These are phyloP conservation scores for Pararge aegeria DNA, from an alignment of 1,140 invertebrate species.

Conservation along the genomic window DNA sequence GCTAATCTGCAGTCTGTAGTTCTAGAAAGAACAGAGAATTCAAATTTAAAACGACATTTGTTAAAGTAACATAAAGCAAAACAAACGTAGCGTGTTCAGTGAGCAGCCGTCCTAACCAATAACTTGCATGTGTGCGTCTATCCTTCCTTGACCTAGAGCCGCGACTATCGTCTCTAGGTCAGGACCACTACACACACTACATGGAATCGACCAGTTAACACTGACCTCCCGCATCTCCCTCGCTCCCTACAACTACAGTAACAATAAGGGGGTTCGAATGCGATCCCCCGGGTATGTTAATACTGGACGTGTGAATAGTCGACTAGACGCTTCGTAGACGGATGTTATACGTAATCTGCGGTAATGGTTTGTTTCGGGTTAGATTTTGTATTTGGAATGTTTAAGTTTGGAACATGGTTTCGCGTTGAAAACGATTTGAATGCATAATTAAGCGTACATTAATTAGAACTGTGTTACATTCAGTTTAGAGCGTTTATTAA, in stretches of 20 bases:
- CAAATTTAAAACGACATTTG: background rate
- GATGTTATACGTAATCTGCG: conserved; percentile 46
- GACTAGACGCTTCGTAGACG: conserved; percentile 71
- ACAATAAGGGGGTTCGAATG: conserved; percentile 40
- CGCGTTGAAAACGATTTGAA: background rate
- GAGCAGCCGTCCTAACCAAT: conserved; percentile 23
- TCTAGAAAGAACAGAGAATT: too few relatives aligned
- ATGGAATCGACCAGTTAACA: conserved; percentile 43
- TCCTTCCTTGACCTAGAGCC: conserved; percentile 76
- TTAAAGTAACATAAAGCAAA: background rate
- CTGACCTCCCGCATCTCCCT: conserved; percentile 35
- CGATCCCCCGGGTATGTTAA: conserved; percentile 35
- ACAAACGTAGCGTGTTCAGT: conserved; percentile 14
- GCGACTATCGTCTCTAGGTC: conserved; percentile 72
- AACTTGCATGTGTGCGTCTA: conserved; percentile 62
- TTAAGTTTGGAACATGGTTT: conserved; percentile 15
- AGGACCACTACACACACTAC: conserved; percentile 71
- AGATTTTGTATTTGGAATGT: conserved; percentile 44
- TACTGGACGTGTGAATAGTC: conserved; percentile 50
- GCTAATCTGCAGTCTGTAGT: too few relatives aligned
- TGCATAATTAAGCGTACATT: background rate
- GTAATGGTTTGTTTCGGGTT: conserved; percentile 39
- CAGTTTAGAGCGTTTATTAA: background rate
- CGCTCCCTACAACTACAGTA: conserved; percentile 14
- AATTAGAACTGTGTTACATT: background rate